Base-by-base conservation (phyloP, 2,113 vertebrate genomes). In the Apaloderma vittatum region DNA sequence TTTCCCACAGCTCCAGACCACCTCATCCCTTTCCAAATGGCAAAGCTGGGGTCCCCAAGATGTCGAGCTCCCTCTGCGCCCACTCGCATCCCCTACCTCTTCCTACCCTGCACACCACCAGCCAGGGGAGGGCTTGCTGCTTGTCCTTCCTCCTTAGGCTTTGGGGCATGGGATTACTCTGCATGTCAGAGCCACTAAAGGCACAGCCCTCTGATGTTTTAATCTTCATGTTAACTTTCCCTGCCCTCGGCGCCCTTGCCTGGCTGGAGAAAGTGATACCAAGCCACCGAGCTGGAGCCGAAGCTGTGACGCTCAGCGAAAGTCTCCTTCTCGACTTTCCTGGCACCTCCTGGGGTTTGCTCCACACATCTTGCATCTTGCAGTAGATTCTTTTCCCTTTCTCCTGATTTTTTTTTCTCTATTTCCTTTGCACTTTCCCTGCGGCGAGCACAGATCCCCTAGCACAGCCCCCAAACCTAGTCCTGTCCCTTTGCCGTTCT, bases 171-270 rank as follows among this genome's bases (percentile, higher is more conserved):
- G 96, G 97, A 97, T 98, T 98, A 97, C 95, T 95, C 97, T 96
- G 97, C 96, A 96, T 97, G 97, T 97, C 97, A 98, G 86, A 97
- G 94, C 92, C 94, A 94, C 96, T 97, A 98, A 97, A 98, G 91
- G 97, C 94, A 95, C 91, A 95, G 95, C 94, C 97, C 88, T 97
- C 97, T 98, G 97, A 97, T 98, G 97, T 98, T 98, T 98, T 98
- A 98, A 98, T 97, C 97, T 97, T 95, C 81, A 2, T 91, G 95
- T 98, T 97, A 97, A 97, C 97, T 97, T 97, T 97, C 96, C 86
- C 90, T 96, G 97, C 97, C 96, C 96, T 97, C 30, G 6, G 94
- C 93, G 80, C 93, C 95, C 94, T 96, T 96, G 88, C 77, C 94
- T 94, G 70, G 67, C 95, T 96, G 96, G 61, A 91, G 96, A 97